These are phyloP conservation scores for Rhipidura dahli DNA, from an alignment of 2,113 vertebrate genomes.

Conservation along the genomic window DNA sequence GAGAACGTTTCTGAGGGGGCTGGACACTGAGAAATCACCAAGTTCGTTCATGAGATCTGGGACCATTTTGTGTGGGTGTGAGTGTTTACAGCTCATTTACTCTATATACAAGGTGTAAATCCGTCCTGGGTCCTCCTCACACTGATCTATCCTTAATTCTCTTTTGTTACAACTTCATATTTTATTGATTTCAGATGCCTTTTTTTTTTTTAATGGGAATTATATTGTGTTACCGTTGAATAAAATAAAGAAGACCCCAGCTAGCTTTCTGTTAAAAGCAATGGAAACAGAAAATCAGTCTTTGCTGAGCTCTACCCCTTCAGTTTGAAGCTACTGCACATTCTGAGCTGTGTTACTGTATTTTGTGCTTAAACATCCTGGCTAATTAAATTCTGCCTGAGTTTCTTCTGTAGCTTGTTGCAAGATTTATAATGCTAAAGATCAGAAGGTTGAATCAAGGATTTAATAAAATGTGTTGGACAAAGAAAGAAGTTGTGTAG, in stretches of 20 bases:
- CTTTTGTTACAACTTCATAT: neutral
- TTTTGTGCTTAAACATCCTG: conserved; percentile 1
- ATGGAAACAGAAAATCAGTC: neutral
- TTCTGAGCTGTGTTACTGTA: neutral
- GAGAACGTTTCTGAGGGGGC: neutral
- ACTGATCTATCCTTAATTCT: neutral
- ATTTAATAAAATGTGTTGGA: conserved; percentile 63
- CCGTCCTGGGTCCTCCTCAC: neutral
- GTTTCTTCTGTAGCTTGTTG: conserved; percentile 16
- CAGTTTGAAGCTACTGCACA: neutral
- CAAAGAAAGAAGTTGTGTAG: conserved; percentile 52
- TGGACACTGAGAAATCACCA: neutral
- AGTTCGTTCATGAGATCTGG: neutral
- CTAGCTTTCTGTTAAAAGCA: neutral
- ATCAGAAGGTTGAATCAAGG: conserved; percentile 65
- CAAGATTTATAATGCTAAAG: conserved; percentile 58
- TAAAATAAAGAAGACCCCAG: neutral
- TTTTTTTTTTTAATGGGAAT: neutral
- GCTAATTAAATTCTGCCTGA: conserved; percentile 39
- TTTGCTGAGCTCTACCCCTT: neutral
- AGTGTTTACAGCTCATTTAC: neutral
- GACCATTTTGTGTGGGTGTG: neutral
- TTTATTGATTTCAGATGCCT: neutral
- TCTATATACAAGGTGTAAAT: neutral
- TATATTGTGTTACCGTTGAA: neutral